Evolutionary conservation across 92 coral and sea anemone genomes (phyloP).

Genomic region (Umimayanthus kanabou): DNA sequence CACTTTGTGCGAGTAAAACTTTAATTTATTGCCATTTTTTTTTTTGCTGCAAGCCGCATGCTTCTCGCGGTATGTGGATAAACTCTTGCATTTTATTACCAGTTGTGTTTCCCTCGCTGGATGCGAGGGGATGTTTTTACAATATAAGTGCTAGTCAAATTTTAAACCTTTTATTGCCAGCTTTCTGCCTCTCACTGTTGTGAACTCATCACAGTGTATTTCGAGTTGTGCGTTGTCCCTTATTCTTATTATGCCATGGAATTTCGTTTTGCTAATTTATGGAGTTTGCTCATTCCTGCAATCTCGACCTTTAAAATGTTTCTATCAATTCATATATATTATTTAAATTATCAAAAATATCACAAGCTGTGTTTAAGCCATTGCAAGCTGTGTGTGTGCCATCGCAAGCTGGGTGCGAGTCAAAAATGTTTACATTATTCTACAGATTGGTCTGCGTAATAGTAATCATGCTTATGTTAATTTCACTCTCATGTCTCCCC

Average conservation of each 20-base stretch:
- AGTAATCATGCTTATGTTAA: background rate
- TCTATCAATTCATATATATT: background rate
- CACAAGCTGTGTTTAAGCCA: background rate
- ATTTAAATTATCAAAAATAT: background rate
- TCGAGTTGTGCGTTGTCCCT: background rate
- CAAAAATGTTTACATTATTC: background rate
- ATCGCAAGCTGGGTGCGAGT: background rate
- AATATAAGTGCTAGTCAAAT: background rate
- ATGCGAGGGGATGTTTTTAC: background rate
- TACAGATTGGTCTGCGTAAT: background rate
- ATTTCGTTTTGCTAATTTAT: background rate
- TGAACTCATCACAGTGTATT: background rate
- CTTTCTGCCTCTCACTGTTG: background rate
- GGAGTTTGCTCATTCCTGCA: constrained; percentile 3
- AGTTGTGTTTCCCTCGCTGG: background rate
- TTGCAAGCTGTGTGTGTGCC: background rate
- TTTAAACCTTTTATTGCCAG: background rate
- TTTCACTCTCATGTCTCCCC: background rate
- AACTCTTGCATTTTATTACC: background rate
- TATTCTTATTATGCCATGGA: background rate
- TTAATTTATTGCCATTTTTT: background rate
- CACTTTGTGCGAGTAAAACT: background rate
- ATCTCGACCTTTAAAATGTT: background rate
- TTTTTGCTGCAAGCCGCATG: no score
- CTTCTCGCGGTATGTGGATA: background rate